phyloP scores from a whole-genome alignment of 2,797 vertebrate genomes.

The Arrhamphus sclerolepis region DNA sequence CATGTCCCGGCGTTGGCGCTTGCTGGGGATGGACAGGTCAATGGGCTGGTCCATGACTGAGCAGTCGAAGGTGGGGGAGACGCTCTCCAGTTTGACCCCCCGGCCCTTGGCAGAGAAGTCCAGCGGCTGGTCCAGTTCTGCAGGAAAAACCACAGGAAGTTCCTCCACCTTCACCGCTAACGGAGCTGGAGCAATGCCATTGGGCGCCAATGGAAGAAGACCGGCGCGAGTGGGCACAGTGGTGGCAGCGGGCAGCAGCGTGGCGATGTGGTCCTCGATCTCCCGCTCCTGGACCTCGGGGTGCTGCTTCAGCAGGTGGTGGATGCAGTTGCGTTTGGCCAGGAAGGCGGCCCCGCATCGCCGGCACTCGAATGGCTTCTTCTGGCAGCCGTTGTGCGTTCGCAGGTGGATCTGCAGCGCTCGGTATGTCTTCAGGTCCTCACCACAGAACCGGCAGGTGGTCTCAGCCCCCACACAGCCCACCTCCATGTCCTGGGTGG shows the following conservation, averaged over 20 bases:
- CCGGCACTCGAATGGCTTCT: slow-evolving; percentile 93
- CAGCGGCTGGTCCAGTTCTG: slow-evolving; percentile 87
- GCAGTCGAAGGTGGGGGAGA: slow-evolving; percentile 79
- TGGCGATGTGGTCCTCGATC: slow-evolving; percentile 91
- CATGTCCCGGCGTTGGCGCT: slow-evolving; percentile 67
- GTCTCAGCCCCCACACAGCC: slow-evolving; percentile 77
- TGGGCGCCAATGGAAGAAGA: slow-evolving; percentile 40
- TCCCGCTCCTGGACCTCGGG: slow-evolving; percentile 91
- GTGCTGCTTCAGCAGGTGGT: slow-evolving; percentile 96
- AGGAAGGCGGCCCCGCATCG: slow-evolving; percentile 92
- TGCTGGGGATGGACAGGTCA: slow-evolving; percentile 87
- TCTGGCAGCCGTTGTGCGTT: slow-evolving; percentile 90
- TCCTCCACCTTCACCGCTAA: slow-evolving; percentile 88
- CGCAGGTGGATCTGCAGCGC: slow-evolving; percentile 95
- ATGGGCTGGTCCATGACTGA: slow-evolving; percentile 85
- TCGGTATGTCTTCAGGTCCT: slow-evolving; percentile 91
- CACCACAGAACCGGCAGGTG: slow-evolving; percentile 89
- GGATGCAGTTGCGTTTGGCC: slow-evolving; percentile 94
- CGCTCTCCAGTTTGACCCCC: slow-evolving; percentile 47
- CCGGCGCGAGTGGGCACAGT: neutral
- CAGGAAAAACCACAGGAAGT: slow-evolving; percentile 52
- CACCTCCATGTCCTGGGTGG: slow-evolving; percentile 83
- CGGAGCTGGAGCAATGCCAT: slow-evolving; percentile 52
- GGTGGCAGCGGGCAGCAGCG: slow-evolving; percentile 56
- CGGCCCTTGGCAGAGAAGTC: slow-evolving; percentile 88